Base-by-base conservation (phyloP, 2,888 invertebrate genomes). In the Elgonia sp. region DNA sequence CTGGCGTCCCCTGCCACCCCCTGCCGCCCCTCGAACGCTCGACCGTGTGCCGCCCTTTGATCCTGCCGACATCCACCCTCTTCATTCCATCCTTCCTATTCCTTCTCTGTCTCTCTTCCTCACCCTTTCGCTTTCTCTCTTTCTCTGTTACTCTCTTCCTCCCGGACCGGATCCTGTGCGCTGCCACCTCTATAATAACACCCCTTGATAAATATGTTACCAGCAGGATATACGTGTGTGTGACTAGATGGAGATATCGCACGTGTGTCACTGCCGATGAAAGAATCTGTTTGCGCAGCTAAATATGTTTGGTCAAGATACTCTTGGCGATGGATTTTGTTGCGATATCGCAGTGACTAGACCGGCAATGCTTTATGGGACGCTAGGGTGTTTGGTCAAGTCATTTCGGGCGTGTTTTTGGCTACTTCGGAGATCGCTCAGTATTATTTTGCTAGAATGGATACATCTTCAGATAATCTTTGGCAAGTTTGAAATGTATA, bases 51-150 rank as follows among this genome's bases (percentile, higher is more conserved):
- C 92, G 93, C 92, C 94, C 94, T 94, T 94, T 94, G 94, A 94
- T 94, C 94, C 93, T 94, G 92, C 93, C 93, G 93, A 93, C 94
- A 92, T 91, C 92, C 92, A 93, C 93, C 93, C 93, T 92, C 92
- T 91, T 91, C 91, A 89, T 73, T 86, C 83, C 85, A 73, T 40
- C 70, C 42, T 81, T 50, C 20, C 39, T 16, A 3, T 29, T 65
- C 73, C 16, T 77, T 57, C 67, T 46, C n/a, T 46, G 46, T 73
- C 37, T 37, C 46, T 62, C 29, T 62, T n/a, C 18, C 3, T 46
- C 55, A n/a, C 67, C 37, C n/a, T 46, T 10, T 73, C 37, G 18
- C 46, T 62, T 18, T 50, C 18, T 18, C 3, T 46, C 55, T 39
- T 21, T 73, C 86, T 80, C 80, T 79, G 65, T 57, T 81, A 42